phyloP scores from a whole-genome alignment of 2,113 vertebrate species.

The Laterallus jamaicensis region DNA sequence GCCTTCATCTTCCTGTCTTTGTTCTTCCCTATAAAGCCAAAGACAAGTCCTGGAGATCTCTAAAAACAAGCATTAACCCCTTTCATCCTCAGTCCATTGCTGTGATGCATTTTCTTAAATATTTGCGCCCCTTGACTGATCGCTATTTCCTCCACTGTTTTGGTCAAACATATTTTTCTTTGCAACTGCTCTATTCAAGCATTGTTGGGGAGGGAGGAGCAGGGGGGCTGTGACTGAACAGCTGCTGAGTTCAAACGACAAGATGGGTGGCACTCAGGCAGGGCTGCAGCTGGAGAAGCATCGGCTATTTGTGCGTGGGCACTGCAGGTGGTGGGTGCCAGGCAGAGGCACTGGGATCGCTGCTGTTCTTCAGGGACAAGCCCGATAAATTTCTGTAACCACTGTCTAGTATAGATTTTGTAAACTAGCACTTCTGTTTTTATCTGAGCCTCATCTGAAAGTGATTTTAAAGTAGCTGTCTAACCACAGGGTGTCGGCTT shows the following conservation, averaged over 20 bases:
- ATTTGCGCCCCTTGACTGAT: background rate
- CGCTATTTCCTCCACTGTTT: background rate
- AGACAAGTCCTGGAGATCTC: background rate
- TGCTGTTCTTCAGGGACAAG: background rate
- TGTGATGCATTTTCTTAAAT: background rate
- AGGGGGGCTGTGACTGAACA: background rate
- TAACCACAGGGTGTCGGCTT: background rate
- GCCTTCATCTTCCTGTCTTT: background rate
- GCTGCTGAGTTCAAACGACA: background rate
- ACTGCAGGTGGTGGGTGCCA: background rate
- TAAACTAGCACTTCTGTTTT: background rate
- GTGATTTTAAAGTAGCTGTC: background rate
- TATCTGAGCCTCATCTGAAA: background rate
- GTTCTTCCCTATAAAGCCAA: background rate
- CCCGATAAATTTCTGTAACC: background rate
- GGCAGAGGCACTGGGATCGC: background rate
- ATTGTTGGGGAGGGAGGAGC: background rate
- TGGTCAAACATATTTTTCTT: background rate
- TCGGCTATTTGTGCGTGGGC: background rate
- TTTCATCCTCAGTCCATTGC: background rate
- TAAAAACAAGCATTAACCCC: background rate
- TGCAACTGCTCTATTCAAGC: background rate
- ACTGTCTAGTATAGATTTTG: background rate
- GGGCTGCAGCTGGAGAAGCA: background rate
- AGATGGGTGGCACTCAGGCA: fast-evolving